Percentiles rank a stretch among this genome's conserved stretches.
Conservation (phyloP, 2,797 vertebrate genomes). For the Chiroxiphia lanceolata region DNA sequence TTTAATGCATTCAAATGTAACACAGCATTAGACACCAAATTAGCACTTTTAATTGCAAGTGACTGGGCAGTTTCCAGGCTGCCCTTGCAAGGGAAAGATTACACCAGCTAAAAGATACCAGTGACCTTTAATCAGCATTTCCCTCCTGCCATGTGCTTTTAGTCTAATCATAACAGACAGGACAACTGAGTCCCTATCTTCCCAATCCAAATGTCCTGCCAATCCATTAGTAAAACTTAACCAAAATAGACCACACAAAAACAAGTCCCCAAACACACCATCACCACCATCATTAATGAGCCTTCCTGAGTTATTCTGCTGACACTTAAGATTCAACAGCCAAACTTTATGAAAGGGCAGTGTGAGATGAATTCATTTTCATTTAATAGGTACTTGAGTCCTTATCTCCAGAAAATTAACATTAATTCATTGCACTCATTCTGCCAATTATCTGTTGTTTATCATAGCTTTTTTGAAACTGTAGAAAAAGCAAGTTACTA, state of each 20-base stretch:
- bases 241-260: neutral
- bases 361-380: neutral
- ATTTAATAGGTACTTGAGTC: neutral
- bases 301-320: neutral
- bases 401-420: slow-evolving; percentile 1
- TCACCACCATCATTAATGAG: neutral
- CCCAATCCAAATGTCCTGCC: neutral
- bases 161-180: neutral
- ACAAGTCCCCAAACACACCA: neutral
- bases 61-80: neutral
- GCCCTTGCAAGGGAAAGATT: neutral
- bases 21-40: slow-evolving; percentile 4
- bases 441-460: neutral
- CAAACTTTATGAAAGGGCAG: neutral
- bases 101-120: neutral
- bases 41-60: slow-evolving; percentile 22
- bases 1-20: neutral
- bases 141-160: neutral
- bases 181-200: neutral
- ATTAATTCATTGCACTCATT: neutral
- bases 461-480: neutral
- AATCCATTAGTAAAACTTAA: neutral
- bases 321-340: neutral
- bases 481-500: neutral
- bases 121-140: neutral